Evolutionary conservation across 1,140 invertebrate species (phyloP), one percentile per base, ranked within the genome.

Genomic region (Pollicipes pollicipes): DNA sequence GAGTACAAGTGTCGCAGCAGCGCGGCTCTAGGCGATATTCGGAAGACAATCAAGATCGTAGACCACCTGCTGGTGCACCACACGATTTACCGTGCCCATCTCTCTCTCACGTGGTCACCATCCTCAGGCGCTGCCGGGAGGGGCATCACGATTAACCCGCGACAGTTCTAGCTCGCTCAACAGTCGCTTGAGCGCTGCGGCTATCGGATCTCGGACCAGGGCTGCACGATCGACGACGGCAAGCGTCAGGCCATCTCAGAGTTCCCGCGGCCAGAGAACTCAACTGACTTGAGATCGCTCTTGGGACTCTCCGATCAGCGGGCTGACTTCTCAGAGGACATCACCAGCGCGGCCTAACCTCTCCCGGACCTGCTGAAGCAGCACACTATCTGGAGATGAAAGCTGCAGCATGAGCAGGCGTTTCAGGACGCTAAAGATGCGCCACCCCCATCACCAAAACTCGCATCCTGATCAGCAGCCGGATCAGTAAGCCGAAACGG

Each of bases 11-110:
- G n/a, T n/a, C n/a, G n/a, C n/a, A n/a, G n/a, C n/a, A n/a, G n/a
- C n/a, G n/a, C n/a, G n/a, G n/a, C n/a, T n/a, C 66, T 72, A 17
- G 64, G 70, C 6, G 70, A 72, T 26, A 30, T 75, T 29, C 66
- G 68, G 0, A 30, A 75, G 45, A 70, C 70, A 16, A 30, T 70
- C 58, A 76, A 73, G 45, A 74, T 75, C 26, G 74, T 75, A 27
- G 74, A 75, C 58, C 74, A 75, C 67, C 66, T 75, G 24, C 45
- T 75, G 24, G 68, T 68, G 16, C 71, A 71, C 64, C 69, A 73
- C 66, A 63, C 69, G 17, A 63, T 70, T 24, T 73, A 73, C 35
- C 30, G 27, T 24, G 66, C 29, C 24, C 73, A 74, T 58, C 64
- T 74, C 10, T n/a, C n/a, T 64, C 68, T 26, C 70, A 71, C 66